Evolutionary conservation across 2,113 vertebrate species (phyloP).

Genomic region (Bagarius yarrelli): DNA sequence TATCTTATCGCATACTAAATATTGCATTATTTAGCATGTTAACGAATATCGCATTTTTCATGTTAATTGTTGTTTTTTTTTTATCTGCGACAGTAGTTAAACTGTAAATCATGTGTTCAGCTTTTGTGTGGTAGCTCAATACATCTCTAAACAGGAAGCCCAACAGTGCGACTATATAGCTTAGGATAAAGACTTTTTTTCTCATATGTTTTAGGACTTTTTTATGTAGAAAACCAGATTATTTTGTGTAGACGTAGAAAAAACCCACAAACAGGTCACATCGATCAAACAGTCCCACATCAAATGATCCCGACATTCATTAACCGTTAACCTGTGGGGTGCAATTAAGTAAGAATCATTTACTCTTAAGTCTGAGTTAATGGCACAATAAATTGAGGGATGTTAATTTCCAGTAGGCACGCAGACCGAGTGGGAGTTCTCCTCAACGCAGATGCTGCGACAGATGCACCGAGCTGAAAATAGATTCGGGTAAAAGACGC

Average conservation of each 20-base stretch:
- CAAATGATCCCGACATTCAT: conserved; percentile 4
- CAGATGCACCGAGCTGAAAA: conserved; percentile 35
- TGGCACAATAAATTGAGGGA: conserved; percentile 36
- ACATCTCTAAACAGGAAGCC: background rate
- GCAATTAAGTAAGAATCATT: conserved; percentile 23
- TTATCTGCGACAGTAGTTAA: background rate
- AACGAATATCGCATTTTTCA: no score
- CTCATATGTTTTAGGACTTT: background rate
- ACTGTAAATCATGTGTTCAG: background rate
- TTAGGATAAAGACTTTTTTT: background rate
- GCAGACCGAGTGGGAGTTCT: background rate
- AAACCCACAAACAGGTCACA: conserved; percentile 26
- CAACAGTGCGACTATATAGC: background rate
- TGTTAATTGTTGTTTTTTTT: background rate
- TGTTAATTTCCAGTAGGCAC: conserved; percentile 21
- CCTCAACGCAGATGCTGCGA: conserved; percentile 31
- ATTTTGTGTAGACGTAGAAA: background rate
- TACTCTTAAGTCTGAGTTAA: conserved; percentile 29
- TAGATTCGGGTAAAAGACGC: conserved; percentile 30
- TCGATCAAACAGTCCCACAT: conserved; percentile 34
- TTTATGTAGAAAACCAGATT: background rate
- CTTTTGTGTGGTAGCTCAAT: background rate
- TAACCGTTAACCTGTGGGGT: conserved; percentile 11
- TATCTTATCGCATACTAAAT: no score
- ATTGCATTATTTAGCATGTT: no score